Base-by-base conservation (phyloP, 1,140 invertebrate genomes). In the Drosophila erecta region DNA sequence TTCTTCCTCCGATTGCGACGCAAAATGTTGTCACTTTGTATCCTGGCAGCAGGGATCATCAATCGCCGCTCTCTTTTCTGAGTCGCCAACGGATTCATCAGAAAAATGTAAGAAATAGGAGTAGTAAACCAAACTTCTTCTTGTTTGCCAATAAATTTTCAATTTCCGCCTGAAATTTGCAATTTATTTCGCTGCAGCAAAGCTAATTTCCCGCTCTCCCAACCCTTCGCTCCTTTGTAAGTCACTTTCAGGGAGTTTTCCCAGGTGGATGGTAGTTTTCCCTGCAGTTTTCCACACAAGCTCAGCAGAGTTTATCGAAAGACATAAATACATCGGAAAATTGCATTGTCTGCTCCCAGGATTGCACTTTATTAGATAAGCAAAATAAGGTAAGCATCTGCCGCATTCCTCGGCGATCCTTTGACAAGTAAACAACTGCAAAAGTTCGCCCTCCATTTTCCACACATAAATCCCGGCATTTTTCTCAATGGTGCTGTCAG, bases 121-220 rank as follows among this genome's bases (percentile, higher is more conserved):
- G 30, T 30, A 30, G 4, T 24, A 24, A 24, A 6, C 14, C 2
- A 33, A 47, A 72, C 72, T 76, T 76, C 37, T 81, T 81, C 47
- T 61, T 57, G 8, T 53, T 7, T 44, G 11, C 61, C 79, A 73
- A 81, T 81, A 81, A 81, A 81, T 81, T 81, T 81, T 81, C 61
- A 81, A 73, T 81, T 81, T 81, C 74, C 57, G 56, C 50, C 56
- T 22, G 49, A 76, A 81, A 81, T 76, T 81, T 81, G 54, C 79
- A 76, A 81, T 81, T 81, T 81, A 67, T 60, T 81, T 58, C 43
- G 33, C 66, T 62, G 66, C 67, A 76, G 49, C 57, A 81, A 71
- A 57, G 60, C 49, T 67, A 81, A 76, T 81, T 81, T 73, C 44
- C 44, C 43, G 3, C 17, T 20, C 40, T 0, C 10, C 1, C 27